Base-by-base conservation (phyloP, 2,113 vertebrate genomes). In the Desmodus rotundus region DNA sequence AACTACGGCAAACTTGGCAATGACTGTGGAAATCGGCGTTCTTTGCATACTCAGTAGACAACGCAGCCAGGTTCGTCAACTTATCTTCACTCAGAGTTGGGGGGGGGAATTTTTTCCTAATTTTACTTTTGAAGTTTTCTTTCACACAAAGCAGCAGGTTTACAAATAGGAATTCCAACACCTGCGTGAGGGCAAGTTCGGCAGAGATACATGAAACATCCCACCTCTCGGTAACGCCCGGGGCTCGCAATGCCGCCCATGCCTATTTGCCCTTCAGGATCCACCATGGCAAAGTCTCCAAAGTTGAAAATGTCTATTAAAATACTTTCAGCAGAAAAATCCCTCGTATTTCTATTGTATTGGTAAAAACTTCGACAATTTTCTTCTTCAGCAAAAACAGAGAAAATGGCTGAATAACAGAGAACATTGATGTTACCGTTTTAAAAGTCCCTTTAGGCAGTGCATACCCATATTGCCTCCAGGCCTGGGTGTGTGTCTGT, bases 111-210 rank as follows among this genome's bases (percentile, higher is more conserved):
- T 78, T 31, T 65, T 96, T 47, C n/a, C 74, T 78, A 45, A 70
- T 76, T 56, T 87, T 61, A 92, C 85, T 45, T 85, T 74, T 85
- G 54, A 89, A 81, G 58, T 28, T 76, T 92, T 91, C 65, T 87
- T 72, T 84, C 54, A 82, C 17, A 6, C 26, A 47, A 56, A 91
- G 52, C 41, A 54, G 38, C 36, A 80, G 24, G 20, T 31, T 84
- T 95, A 54, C 47, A 86, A 61, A 65, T 33, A 50, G 33, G 16
- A 45, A 61, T 87, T 38, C 91, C 43, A 67, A 61, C n/a, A 47
- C 43, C 94, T 70, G 43, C 47, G 6, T 56, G 31, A 52, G 45
- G 50, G 38, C 38, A 56, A 92, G 33, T 85, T 81, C 7, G 22
- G 67, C 31, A 54, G 22, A 82, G 38, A 95, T 56, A 24, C 47